Percentiles rank a stretch among this genome's conserved stretches.
phyloP scores from a whole-genome alignment of 2,113 vertebrate species.

The Shinisaurus crocodilurus region DNA sequence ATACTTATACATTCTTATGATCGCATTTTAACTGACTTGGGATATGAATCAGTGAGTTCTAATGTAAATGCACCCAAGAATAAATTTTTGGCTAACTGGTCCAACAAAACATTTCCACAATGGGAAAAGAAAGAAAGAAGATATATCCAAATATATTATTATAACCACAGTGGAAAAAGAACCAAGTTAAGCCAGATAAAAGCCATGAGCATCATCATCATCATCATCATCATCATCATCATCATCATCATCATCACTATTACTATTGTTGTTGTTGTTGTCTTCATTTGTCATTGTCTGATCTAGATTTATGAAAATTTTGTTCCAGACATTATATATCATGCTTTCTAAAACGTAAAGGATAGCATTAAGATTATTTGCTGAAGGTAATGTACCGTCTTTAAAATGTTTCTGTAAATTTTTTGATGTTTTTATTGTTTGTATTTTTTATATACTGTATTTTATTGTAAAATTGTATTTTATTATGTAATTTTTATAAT shows the following conservation, averaged over 20 bases:
- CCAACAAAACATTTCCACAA: conserved; percentile 44
- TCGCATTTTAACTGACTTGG: conserved; percentile 19
- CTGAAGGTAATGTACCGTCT: not conserved
- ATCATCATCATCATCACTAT: too few species aligned
- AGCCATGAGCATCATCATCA: conserved; percentile 35
- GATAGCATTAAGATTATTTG: conserved; percentile 1
- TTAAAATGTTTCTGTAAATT: too few species aligned
- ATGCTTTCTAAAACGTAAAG: not conserved
- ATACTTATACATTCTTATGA: conserved; percentile 32
- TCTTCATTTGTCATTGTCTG: conserved; percentile 32
- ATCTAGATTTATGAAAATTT: conserved; percentile 39
- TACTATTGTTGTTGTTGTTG: not conserved
- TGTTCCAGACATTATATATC: conserved; percentile 13
- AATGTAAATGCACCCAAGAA: conserved; percentile 41
- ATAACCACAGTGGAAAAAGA: conserved; percentile 29
- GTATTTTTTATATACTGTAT: too few species aligned
- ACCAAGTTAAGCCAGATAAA: not conserved
- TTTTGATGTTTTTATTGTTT: too few species aligned
- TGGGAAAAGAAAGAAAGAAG: not conserved
- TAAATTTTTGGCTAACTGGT: conserved; percentile 43
- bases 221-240: too few species aligned
- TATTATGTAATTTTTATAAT: too few species aligned
- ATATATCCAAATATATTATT: not conserved
- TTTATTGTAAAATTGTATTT: too few species aligned
- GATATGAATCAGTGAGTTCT: conserved; percentile 9